A percentile compares a stretch with the other conserved stretches of the same genome.
Conservation (phyloP, 1,140 invertebrate genomes). For the Ridgeia piscesae region DNA sequence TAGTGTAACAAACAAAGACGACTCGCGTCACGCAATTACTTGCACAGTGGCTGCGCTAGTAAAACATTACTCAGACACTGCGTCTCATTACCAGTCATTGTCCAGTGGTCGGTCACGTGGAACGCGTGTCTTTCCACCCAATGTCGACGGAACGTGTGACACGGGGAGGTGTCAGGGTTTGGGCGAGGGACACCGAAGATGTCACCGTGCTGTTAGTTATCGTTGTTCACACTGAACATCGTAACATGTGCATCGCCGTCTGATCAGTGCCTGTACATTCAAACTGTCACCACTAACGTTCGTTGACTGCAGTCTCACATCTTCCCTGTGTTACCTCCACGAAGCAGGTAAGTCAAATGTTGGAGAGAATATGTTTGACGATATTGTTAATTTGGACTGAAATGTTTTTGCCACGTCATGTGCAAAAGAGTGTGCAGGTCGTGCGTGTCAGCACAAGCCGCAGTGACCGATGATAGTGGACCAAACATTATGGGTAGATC, state of each 20-base stretch:
- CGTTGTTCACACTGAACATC: not conserved
- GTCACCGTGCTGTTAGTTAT: not conserved
- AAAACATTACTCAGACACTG: not conserved
- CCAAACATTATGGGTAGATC: too few species aligned
- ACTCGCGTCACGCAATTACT: not conserved
- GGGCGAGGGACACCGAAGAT: not conserved
- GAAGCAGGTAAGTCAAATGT: not conserved
- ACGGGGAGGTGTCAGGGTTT: not conserved
- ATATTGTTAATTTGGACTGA: too few species aligned
- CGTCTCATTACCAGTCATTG: not conserved
- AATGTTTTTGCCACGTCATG: too few species aligned
- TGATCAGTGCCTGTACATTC: not conserved
- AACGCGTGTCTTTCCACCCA: not conserved
- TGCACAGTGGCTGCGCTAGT: not conserved
- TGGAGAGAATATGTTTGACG: too few species aligned
- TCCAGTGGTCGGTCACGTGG: not conserved
- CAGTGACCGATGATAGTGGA: too few species aligned
- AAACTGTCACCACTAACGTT: not conserved
- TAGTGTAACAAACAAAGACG: not conserved
- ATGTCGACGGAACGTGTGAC: not conserved
- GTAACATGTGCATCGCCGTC: not conserved
- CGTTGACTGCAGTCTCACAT: not conserved
- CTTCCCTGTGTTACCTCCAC: not conserved
- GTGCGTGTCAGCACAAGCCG: too few species aligned
- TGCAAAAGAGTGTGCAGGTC: too few species aligned